Evolutionary conservation across 2,888 invertebrate genomes (phyloP), one percentile per base, ranked within the genome.

Genomic region (Vesta saturnalis): DNA sequence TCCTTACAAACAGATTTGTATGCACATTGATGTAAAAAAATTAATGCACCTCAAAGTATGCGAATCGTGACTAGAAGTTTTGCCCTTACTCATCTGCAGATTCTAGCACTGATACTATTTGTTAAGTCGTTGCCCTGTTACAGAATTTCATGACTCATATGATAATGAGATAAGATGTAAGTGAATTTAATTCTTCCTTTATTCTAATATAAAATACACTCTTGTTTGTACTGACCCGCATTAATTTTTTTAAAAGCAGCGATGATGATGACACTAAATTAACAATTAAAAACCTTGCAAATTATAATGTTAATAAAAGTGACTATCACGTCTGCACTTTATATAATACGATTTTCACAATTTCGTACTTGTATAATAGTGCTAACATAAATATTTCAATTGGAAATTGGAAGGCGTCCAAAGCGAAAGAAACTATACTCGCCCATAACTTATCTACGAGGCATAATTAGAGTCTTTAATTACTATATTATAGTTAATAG

Each of bases 11-110:
- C 16, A 47, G 6, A 47, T 52, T 52, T 52, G n/a, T 19, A 52
- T 52, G 52, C 21, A 52, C 19, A 19, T 52, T 19, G 21, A 52
- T 52, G 77, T 76, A 77, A 76, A 75, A 73, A 75, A 77, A 78
- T 77, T 77, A 78, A 77, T 78, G 77, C 77, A 74, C 69, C n/a
- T 69, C 67, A 74, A 76, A 73, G 77, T 78, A 77, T 74, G 76
- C 70, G 73, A 70, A 75, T 78, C 78, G 78, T 79, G 78, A 78
- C 77, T 77, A 68, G 73, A 71, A 58, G 72, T 70, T 59, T 74
- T 78, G 75, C 78, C 75, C 76, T 78, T 78, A 76, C 76, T 76
- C 78, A 78, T 78, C 77, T 73, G 74, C 76, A 70, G 78, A 79
- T 79, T 76, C 73, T 72, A 65, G 70, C 71, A 70, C 73, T 76